Evolutionary conservation across 1,140 invertebrate species (phyloP), one percentile per base, ranked within the genome.

Genomic region (Hypsibius dujardini): DNA sequence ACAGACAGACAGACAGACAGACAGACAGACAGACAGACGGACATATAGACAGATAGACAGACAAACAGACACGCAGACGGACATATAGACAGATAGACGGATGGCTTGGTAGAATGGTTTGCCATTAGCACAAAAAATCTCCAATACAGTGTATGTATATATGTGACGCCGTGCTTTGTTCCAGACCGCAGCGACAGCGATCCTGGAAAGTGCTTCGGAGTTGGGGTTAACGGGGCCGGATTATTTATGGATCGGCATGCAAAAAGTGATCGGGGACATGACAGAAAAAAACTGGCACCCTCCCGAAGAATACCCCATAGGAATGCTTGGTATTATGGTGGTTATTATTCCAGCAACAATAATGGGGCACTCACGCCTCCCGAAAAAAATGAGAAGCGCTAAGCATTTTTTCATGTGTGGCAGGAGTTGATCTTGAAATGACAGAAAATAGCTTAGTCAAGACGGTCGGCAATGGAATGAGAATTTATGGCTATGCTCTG

Each of bases 221-320:
- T 42, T 67, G 62, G 62, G 62, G 12, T 67, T 67, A 67, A 67
- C 62, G 42, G 62, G 62, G 42, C 62, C 62, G 3, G 62, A 67
- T 67, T 45, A 67, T 42, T 15, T 67, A 42, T 67, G 62, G 62
- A 67, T 67, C 12, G 12, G 62, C 62, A 67, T 67, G 62, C 62
- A 67, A 45, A 67, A 67, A 42, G 62, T 67, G 12, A 67, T 67
- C 62, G 62, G 62, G 3, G 62, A 67, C 42, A 67, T 67, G 12
- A 15, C 62, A 7, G 42, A 12, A 42, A 67, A 67, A 42, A 67
- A 12, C 62, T 15, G 12, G 12, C 62, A 12, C 12, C 62, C 62
- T 12, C 62, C 12, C 7, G 7, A 7, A n/a, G 50, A 56, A 56
- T 56, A 56, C n/a, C 50, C 50, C n/a, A n/a, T 56, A 7, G 50